Base-by-base conservation (phyloP, 2,888 invertebrate genomes). In the Nomada goodeniana region DNA sequence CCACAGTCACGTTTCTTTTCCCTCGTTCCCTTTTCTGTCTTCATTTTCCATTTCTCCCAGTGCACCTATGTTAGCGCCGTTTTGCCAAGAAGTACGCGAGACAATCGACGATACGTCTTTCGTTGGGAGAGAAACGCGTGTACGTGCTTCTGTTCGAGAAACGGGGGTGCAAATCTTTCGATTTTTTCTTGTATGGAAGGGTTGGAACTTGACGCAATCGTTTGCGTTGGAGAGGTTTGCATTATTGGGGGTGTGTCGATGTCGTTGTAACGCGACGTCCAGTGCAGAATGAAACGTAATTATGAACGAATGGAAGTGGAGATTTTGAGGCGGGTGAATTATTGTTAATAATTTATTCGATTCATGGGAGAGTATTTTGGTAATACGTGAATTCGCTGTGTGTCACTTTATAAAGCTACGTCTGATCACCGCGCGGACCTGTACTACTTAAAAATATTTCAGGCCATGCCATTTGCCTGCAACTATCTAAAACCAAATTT, bases 61-160 rank as follows among this genome's bases (percentile, higher is more conserved):
- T 13, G 47, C 15, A 0, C 15, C 15, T 2, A 3, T 47, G 47
- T 47, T 20, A 63, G 53, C 63, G 29, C 26, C 15, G 15, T 47
- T 47, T 29, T 44, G 67, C 10, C 47, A 20, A 53, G 29, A 57
- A 44, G 50, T 50, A 72, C n/a, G 55, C 47, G 57, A 80, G 76
- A 73, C 73, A 53, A 53, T 23, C 69, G 47, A 50, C 11, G 53
- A 69, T 65, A 50, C 59, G 36, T 23, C 18, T 72, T 53, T 59
- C 59, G 52, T 26, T 10, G 11, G 26, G 10, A 36, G 42, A 53
- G 26, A 55, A 76, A 67, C 61, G 63, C 53, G 60, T 20, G 60
- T 11, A 71, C 70, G 57, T 57, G 68, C 36, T 70, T 80, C 80
- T 83, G 73, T 70, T 53, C 44, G 57, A 9, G 59, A 59, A 72